Conservation (phyloP, 2,113 vertebrate species). For the Penelope pileata region DNA sequence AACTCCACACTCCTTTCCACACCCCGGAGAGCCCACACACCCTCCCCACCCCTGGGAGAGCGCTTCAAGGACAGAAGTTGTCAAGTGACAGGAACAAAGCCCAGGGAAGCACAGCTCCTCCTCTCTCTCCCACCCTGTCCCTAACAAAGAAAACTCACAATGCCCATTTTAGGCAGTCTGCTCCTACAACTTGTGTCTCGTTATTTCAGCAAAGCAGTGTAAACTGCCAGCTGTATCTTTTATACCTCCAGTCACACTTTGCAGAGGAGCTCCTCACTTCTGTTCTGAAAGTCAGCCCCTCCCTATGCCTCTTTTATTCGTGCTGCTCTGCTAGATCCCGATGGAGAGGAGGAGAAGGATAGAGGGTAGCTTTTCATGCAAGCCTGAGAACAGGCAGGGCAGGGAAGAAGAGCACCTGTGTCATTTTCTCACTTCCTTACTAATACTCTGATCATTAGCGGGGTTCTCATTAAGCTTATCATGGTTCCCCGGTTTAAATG, state of each 20-base stretch:
- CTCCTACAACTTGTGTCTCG: slow-evolving; percentile 21
- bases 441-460: slow-evolving; percentile 16
- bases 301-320: neutral
- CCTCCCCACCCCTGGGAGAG: neutral
- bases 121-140: neutral
- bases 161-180: slow-evolving; percentile 33
- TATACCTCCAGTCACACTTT: slow-evolving; percentile 8
- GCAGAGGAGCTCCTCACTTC: slow-evolving; percentile 12
- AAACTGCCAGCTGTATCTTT: slow-evolving; percentile 31
- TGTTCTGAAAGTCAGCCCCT: neutral
- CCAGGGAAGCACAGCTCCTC: neutral
- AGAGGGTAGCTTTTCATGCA: neutral
- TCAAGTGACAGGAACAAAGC: slow-evolving; percentile 32
- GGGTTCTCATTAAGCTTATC: neutral
- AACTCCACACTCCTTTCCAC: neutral
- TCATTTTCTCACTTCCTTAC: slow-evolving; percentile 20
- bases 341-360: neutral
- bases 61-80: slow-evolving; percentile 47
- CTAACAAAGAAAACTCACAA: slow-evolving; percentile 43
- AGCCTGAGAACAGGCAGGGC: neutral
- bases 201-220: slow-evolving; percentile 43
- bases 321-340: neutral
- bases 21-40: neutral
- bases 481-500: neutral
- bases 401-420: neutral